phyloP scores from a whole-genome alignment of 2,888 invertebrate species.

The Tubulanus polymorphus region DNA sequence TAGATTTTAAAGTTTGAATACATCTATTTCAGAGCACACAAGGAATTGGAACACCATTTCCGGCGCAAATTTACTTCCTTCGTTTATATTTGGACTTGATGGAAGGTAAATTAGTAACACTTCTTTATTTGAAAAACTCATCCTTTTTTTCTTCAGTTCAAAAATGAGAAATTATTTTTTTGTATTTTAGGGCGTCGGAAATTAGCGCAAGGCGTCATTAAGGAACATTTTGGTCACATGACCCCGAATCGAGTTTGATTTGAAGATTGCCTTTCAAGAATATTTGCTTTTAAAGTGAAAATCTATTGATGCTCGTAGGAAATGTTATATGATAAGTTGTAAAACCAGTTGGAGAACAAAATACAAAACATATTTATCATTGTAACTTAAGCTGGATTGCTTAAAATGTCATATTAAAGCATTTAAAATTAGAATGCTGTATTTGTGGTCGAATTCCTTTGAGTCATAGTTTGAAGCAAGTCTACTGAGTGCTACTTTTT shows the following conservation, averaged over 20 bases:
- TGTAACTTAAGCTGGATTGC: too few species aligned
- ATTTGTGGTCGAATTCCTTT: too few species aligned
- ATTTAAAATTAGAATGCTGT: too few species aligned
- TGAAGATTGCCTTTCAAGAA: too few species aligned
- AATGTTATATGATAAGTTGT: too few species aligned
- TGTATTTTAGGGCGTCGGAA: constrained; percentile 59
- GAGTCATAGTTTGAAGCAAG: too few species aligned
- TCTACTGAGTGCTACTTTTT: too few species aligned
- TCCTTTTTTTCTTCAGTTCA: background rate
- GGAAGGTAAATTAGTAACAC: constrained; percentile 32
- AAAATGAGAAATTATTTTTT: background rate
- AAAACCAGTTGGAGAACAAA: too few species aligned
- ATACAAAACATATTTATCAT: too few species aligned
- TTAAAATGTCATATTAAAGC: too few species aligned
- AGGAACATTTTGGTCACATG: constrained; percentile 59
- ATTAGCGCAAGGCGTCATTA: constrained; percentile 61
- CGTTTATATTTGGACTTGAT: constrained; percentile 48
- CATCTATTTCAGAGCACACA: constrained; percentile 39
- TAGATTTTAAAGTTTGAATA: background rate
- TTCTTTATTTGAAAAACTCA: background rate
- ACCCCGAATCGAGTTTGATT: constrained; percentile 37
- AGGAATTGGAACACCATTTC: constrained; percentile 39
- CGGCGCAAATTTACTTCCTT: constrained; percentile 49
- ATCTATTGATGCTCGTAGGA: too few species aligned
- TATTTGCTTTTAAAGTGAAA: too few species aligned